Evolutionary conservation across 2,888 invertebrate species (phyloP), one percentile per base, ranked within the genome.

Genomic region (Phlogophora meticulosa): DNA sequence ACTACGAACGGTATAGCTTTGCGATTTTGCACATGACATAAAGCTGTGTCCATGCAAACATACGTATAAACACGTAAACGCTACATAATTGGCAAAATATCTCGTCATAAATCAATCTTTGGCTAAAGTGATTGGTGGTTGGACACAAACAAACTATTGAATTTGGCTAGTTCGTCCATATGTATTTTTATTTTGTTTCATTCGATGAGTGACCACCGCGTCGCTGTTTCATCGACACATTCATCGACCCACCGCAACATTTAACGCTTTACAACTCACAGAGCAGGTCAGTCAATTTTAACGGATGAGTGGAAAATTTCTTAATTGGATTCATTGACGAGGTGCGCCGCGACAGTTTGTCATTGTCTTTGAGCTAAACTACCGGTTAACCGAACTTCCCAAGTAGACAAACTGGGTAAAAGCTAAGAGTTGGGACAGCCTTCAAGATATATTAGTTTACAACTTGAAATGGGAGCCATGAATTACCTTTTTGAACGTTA

Each of bases 311-410:
- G 88, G 89, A 87, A 91, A 91, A 91, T 90, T 88, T 75, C 87
- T 82, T 88, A 90, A 90, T 90, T 92, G 88, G 87, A 89, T 89
- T 90, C 88, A 91, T 87, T 88, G 89, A 88, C 86, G 85, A 87
- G 87, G 87, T 88, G 85, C 82, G 85, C 81, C 82, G 53, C 74
- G 81, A 85, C 84, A 85, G 81, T 86, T 87, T 83, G 84, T 85
- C 83, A 84, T 75, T 85, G 82, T 83, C 82, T 80, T 76, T 74
- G 81, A 78, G 73, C 68, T 74, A 63, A 76, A 81, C 75, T 78
- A 76, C 71, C 69, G 74, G 66, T 76, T 75, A 67, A 76, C 80
- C 74, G 15, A 81, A 78, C 82, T 80, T 72, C 49, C 42, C 42
- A 51, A 61, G 67, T 74, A 78, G 72, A 78, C 77, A 72, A 78